These are phyloP conservation scores for Anomalospiza imberbis DNA, from an alignment of 2,797 vertebrate genomes.

Conservation along the genomic window DNA sequence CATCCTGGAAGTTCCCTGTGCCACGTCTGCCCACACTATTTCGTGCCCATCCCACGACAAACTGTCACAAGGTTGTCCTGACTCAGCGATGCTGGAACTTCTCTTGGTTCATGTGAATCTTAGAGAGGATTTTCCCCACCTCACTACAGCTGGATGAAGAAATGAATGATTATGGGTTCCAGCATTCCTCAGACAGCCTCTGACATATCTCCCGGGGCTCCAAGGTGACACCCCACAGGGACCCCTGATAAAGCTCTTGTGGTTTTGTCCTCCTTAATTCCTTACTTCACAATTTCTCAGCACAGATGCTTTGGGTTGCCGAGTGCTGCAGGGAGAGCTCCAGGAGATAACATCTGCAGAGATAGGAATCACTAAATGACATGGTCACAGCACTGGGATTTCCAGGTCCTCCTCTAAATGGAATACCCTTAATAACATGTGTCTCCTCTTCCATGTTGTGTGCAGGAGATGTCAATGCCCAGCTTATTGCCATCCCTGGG, in stretches of 20 bases:
- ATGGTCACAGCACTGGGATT: not conserved
- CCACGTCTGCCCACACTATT: accelerated
- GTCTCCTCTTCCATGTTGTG: not conserved
- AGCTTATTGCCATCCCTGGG: not conserved
- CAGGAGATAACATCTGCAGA: not conserved
- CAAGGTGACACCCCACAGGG: not conserved
- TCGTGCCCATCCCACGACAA: not conserved
- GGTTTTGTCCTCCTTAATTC: not conserved
- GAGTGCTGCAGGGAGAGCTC: not conserved
- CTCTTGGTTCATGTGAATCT: not conserved
- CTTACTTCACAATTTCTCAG: not conserved
- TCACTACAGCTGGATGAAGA: not conserved
- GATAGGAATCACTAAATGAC: not conserved
- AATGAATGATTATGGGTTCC: not conserved
- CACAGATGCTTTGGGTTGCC: not conserved
- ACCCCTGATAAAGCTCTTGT: not conserved
- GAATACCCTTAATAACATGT: not conserved
- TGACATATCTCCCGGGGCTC: not conserved
- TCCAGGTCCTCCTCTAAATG: not conserved
- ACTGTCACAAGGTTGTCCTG: not conserved
- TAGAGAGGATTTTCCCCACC: not conserved
- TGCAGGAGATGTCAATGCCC: not conserved
- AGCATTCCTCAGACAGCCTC: not conserved
- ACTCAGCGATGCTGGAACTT: not conserved
- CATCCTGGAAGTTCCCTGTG: not conserved